Evolutionary conservation across 2,888 invertebrate species (phyloP).

Genomic region (Rhagophthalmus giganteus): DNA sequence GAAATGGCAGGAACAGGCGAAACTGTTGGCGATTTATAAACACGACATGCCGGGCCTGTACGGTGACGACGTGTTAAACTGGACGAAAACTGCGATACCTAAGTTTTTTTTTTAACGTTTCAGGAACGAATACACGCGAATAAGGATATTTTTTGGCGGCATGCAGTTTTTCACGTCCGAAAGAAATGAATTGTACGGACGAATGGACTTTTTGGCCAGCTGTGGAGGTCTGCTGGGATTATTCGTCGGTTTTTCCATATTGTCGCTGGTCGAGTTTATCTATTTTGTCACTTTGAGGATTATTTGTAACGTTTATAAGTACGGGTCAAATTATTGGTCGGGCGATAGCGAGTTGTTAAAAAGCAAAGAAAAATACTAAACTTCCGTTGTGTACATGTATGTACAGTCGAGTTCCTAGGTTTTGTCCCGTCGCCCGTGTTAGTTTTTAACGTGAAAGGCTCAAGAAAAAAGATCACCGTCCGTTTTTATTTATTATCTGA

Average conservation of each 20-base stretch:
- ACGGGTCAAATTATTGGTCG: slow-evolving; percentile 52
- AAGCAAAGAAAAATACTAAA: no score
- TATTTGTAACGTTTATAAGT: slow-evolving; percentile 57
- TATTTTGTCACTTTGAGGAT: slow-evolving; percentile 62
- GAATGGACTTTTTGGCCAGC: slow-evolving; percentile 62
- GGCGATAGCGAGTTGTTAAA: background rate
- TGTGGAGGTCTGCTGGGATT: slow-evolving; percentile 63
- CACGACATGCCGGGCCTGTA: background rate
- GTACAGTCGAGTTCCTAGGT: no score
- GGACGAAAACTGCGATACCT: no score
- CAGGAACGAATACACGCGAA: slow-evolving; percentile 1
- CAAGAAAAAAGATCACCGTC: no score
- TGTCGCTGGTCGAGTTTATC: slow-evolving; percentile 65
- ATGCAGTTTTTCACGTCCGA: slow-evolving; percentile 61
- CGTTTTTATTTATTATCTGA: no score
- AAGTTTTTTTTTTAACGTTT: background rate
- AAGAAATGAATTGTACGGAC: slow-evolving; percentile 61
- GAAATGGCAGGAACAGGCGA: slow-evolving; percentile 53
- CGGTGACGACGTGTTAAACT: background rate
- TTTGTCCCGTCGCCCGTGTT: no score
- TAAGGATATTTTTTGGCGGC: slow-evolving; percentile 68
- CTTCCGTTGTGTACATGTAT: no score
- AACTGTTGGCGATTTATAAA: background rate
- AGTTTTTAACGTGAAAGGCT: no score
- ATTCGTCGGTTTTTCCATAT: slow-evolving; percentile 66